A percentile compares a stretch with the other conserved stretches of the same genome.
phyloP scores from a whole-genome alignment of 2,113 vertebrate species.

The Chloebia gouldiae region DNA sequence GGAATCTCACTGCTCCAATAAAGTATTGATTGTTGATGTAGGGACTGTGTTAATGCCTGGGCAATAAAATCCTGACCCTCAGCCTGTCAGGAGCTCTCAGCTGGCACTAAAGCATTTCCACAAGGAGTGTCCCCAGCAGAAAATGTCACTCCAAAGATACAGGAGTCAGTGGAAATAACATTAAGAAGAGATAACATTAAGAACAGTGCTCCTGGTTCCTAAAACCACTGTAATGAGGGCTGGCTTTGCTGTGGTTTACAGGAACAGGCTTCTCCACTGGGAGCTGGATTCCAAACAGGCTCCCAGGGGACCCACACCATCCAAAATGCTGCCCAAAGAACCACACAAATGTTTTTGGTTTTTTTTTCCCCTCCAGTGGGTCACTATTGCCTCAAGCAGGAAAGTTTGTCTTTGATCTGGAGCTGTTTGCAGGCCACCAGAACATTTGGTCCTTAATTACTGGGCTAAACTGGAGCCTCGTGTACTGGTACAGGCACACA shows the following conservation, averaged over 20 bases:
- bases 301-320: neutral
- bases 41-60: neutral
- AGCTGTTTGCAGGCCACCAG: neutral
- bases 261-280: neutral
- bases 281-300: neutral
- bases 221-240: neutral
- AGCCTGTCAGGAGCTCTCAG: neutral
- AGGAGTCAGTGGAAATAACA: neutral
- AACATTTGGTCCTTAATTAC: neutral
- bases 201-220: neutral
- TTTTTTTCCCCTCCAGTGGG: neutral
- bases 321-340: neutral
- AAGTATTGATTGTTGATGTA: neutral
- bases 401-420: neutral
- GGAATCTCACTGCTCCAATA: neutral
- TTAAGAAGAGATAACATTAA: neutral
- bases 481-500: neutral
- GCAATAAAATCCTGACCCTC: neutral
- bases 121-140: neutral
- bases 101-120: neutral
- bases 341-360: neutral
- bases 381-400: neutral
- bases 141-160: neutral
- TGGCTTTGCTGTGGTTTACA: neutral
- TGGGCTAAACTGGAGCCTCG: neutral